phyloP scores from a whole-genome alignment of 1,140 invertebrate species.

The Papilio aristodemus region DNA sequence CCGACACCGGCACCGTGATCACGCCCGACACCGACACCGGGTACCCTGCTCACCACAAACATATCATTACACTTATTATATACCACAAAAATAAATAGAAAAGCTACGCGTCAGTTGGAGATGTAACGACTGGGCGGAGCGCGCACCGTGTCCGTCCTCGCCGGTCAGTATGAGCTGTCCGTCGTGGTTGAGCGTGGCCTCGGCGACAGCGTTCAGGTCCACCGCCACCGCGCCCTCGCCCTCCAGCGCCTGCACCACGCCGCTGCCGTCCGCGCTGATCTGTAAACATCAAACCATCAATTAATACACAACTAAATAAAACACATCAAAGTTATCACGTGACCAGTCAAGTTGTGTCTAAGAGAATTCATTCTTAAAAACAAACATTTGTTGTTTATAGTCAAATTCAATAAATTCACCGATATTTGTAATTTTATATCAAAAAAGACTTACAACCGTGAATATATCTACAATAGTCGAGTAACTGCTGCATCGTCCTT shows the following conservation, averaged over 20 bases:
- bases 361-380: too few relatives aligned
- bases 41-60: conserved; percentile 82
- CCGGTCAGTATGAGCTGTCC: conserved; percentile 97
- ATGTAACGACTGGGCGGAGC: too few relatives aligned
- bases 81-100: too few relatives aligned
- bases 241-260: conserved; percentile 86
- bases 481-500: too few relatives aligned
- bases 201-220: conserved; percentile 92
- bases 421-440: too few relatives aligned
- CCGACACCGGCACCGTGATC: conserved; percentile 96
- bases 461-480: too few relatives aligned
- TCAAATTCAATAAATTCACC: too few relatives aligned
- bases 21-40: conserved; percentile 95
- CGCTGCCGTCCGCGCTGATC: conserved; percentile 88
- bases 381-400: too few relatives aligned
- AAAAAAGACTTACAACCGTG: too few relatives aligned
- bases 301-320: background rate
- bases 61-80: background rate
- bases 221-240: conserved; percentile 86
- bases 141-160: conserved; percentile 94
- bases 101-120: too few relatives aligned
- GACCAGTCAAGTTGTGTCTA: too few relatives aligned
- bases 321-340: too few relatives aligned
- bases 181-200: conserved; percentile 93
- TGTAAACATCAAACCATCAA: conserved; percentile 52